A percentile compares a stretch with the other conserved stretches of the same genome.
phyloP scores from a whole-genome alignment of 2,797 vertebrate species.

The Peromyscus melanophrys region DNA sequence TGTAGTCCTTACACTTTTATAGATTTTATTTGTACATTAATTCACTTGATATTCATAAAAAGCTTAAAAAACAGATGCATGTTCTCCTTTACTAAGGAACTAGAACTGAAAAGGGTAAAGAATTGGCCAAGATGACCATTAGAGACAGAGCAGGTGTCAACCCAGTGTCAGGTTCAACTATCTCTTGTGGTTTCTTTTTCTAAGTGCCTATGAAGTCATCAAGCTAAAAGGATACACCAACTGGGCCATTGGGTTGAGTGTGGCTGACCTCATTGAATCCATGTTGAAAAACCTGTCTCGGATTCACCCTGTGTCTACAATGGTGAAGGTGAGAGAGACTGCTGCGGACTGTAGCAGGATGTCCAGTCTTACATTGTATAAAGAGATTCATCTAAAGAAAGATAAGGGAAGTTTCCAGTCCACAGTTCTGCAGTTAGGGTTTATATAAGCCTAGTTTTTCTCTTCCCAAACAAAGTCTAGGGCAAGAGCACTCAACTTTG shows the following conservation, averaged over 20 bases:
- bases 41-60: not conserved
- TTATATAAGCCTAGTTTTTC: not conserved
- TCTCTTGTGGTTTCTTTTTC: constrained; percentile 2
- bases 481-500: not conserved
- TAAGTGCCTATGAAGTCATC: constrained; percentile 98
- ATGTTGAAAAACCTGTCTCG: constrained; percentile 95
- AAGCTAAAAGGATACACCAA: constrained; percentile 98
- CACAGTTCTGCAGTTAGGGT: not conserved
- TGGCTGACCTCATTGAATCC: constrained; percentile 96
- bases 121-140: not conserved
- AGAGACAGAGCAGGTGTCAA: not conserved
- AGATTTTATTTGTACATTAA: not conserved
- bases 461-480: not conserved
- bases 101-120: not conserved
- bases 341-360: not conserved
- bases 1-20: not conserved
- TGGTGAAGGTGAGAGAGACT: constrained; percentile 94
- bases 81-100: not conserved
- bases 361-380: not conserved
- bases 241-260: constrained; percentile 98
- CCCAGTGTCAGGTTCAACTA: not conserved
- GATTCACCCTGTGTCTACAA: constrained; percentile 96
- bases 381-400: not conserved
- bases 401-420: not conserved
- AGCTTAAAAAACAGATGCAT: not conserved